phyloP scores from a whole-genome alignment of 35 echinoderm and acorn worm genomes.

The Heliocidaris erythrogramma region DNA sequence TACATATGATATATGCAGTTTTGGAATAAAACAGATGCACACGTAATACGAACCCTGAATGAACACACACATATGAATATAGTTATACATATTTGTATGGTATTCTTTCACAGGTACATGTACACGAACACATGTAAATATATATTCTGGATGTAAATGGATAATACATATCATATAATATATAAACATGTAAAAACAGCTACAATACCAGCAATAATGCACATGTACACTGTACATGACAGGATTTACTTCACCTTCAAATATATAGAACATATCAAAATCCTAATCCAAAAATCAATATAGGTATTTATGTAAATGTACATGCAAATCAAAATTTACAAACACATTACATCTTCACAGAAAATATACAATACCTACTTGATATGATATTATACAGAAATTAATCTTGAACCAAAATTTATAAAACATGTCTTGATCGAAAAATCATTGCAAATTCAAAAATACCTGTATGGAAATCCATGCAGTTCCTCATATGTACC shows the following conservation, averaged over 20 bases:
- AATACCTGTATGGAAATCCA: background rate
- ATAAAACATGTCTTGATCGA: background rate
- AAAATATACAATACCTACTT: background rate
- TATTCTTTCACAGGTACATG: background rate
- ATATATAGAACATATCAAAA: background rate
- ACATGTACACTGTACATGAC: background rate
- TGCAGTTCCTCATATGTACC: too few relatives aligned
- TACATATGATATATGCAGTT: background rate
- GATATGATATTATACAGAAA: background rate
- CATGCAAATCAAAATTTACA: background rate
- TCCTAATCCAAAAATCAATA: background rate
- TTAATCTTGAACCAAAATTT: background rate
- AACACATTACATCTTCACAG: background rate
- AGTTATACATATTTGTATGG: background rate
- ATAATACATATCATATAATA: background rate
- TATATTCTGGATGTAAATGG: background rate
- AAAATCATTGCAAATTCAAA: background rate
- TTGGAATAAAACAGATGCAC: background rate
- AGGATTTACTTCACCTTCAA: background rate
- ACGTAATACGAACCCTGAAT: background rate
- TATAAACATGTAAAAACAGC: background rate
- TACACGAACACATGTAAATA: background rate
- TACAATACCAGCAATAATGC: background rate
- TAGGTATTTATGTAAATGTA: background rate
- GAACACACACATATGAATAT: background rate